These are phyloP conservation scores for Maniola jurtina DNA, from an alignment of 1,140 invertebrate species.

Conservation along the genomic window DNA sequence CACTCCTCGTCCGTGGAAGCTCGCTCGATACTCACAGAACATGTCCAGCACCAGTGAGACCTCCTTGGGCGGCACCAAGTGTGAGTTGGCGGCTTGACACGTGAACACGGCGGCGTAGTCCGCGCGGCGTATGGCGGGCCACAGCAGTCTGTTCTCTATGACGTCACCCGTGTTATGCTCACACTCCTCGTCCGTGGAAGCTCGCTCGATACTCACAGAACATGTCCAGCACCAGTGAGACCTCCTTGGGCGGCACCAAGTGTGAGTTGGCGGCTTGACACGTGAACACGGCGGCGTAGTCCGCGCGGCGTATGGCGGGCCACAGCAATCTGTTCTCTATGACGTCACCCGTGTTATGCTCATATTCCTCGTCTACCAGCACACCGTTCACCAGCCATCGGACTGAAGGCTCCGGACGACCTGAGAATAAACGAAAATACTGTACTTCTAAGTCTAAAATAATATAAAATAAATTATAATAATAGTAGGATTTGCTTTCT, in stretches of 20 bases:
- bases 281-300: conserved; percentile 90
- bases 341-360: conserved; percentile 89
- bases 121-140: conserved; percentile 85
- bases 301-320: conserved; percentile 85
- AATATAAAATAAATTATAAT: too few species aligned
- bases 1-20: conserved; percentile 91
- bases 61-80: conserved; percentile 87
- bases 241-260: conserved; percentile 86
- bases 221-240: conserved; percentile 87
- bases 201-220: conserved; percentile 90
- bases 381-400: conserved; percentile 87
- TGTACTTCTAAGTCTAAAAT: background rate
- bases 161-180: conserved; percentile 90
- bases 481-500: too few species aligned
- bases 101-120: conserved; percentile 91
- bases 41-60: conserved; percentile 88
- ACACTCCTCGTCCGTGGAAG: conserved; percentile 90
- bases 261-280: conserved; percentile 91
- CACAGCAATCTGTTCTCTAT: conserved; percentile 91
- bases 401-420: conserved; percentile 83
- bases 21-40: conserved; percentile 89
- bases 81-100: conserved; percentile 90
- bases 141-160: conserved; percentile 88
- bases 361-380: conserved; percentile 88
- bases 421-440: conserved; percentile 49